Evolutionary conservation across 2,888 invertebrate genomes (phyloP), one percentile per base, ranked within the genome.

Genomic region (Exephanes ischioxanthus): DNA sequence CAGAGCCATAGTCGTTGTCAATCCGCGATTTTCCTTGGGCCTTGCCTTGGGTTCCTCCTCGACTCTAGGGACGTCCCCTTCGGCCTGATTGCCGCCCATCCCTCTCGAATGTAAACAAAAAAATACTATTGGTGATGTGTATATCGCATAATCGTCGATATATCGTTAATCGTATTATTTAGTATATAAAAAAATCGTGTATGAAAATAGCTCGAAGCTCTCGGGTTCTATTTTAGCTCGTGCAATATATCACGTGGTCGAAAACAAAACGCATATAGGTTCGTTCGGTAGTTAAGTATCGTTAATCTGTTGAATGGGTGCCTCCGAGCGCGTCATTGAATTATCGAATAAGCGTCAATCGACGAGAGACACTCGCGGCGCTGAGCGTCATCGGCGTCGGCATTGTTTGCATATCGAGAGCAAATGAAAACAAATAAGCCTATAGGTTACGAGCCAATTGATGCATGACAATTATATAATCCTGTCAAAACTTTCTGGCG

Each of bases 1-100:
- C 80, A 98, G 93, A 33, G 97, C 97, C 85, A 96, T 95, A 91
- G 95, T 95, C 14, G 97, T 97, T 66, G 96, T 95, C 88, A 97
- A 94, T 30, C 97, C 97, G 41, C 92, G 85, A 84, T 80, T 88
- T 84, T 90, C 89, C 75, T 87, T 90, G 30, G 84, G 80, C 58
- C 89, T 89, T 9, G 88, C 75, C 22, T 89, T 87, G 19, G 84
- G 70, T 75, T 89, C 88, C 41, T 83, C 83, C 16, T 87, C 87
- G 16, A 81, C 84, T 73, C 80, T 87, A 14, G 86, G 86, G 78
- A 83, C 80, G 37, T 85, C 86, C 16, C 85, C 85, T 37, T 87
- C 89, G 67, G 80, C 83, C 66, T 88, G 88, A 80, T 89, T 88
- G 26, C 87, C 87, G 83, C 91, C 92, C 93, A 93, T 93, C 80